Percentiles rank a stretch among this genome's conserved stretches.
Evolutionary conservation across 2,797 vertebrate species (phyloP).

Genomic region (Smutsia gigantea): DNA sequence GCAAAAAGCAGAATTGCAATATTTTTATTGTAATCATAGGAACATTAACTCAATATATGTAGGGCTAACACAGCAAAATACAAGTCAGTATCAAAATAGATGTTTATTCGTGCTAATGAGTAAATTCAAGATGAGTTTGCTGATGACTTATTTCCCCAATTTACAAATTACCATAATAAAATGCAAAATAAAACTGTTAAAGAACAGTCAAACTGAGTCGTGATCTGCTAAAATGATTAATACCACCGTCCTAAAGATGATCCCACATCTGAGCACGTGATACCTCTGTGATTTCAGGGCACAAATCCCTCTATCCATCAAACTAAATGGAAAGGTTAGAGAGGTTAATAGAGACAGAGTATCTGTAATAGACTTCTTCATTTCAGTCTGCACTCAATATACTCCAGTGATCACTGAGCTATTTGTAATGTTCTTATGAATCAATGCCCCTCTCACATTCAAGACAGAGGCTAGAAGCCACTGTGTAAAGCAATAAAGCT

Average conservation of each 20-base stretch:
- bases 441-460: slow-evolving; percentile 60
- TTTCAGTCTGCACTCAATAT: slow-evolving; percentile 65
- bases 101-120: neutral
- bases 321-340: slow-evolving; percentile 69
- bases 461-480: neutral
- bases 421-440: slow-evolving; percentile 61
- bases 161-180: slow-evolving; percentile 50
- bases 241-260: slow-evolving; percentile 61
- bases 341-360: slow-evolving; percentile 77
- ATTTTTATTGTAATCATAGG: slow-evolving; percentile 1
- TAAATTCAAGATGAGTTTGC: slow-evolving; percentile 41
- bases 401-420: slow-evolving; percentile 40
- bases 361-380: slow-evolving; percentile 63
- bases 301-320: slow-evolving; percentile 73
- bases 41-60: neutral
- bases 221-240: slow-evolving; percentile 62
- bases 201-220: slow-evolving; percentile 52
- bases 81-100: neutral
- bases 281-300: slow-evolving; percentile 42
- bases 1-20: neutral
- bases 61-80: neutral
- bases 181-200: slow-evolving; percentile 50
- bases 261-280: neutral
- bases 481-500: slow-evolving; percentile 35
- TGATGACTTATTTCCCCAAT: slow-evolving; percentile 15